A percentile compares a stretch with the other conserved stretches of the same genome.
These are phyloP conservation scores for Alcedo quadribrachys DNA, from an alignment of 2,797 vertebrate species.

Conservation along the genomic window DNA sequence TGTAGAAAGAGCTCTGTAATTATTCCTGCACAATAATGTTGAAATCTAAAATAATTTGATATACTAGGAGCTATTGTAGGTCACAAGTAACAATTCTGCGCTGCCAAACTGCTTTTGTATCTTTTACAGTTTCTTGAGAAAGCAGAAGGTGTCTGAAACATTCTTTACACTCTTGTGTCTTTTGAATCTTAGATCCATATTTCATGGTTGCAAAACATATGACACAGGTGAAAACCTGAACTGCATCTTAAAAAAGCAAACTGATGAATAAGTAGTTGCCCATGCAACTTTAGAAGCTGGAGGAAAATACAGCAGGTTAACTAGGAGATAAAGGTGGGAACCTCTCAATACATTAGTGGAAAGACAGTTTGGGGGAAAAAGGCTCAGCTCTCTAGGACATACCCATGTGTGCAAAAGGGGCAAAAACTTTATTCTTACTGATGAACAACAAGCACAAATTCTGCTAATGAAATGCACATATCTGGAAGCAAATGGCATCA, in stretches of 20 bases:
- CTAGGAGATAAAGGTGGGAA: neutral
- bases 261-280: neutral
- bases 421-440: neutral
- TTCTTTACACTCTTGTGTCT: neutral
- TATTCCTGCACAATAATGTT: neutral
- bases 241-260: conserved; percentile 12
- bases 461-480: rapidly evolving
- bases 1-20: neutral
- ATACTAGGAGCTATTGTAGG: neutral
- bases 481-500: neutral
- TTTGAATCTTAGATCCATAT: conserved; percentile 29
- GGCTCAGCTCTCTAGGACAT: neutral
- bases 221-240: neutral
- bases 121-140: neutral
- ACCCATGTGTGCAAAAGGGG: neutral
- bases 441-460: neutral
- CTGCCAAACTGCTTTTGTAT: neutral
- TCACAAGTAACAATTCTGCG: neutral
- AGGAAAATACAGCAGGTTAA: neutral
- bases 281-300: neutral
- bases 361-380: neutral
- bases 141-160: neutral
- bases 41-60: neutral
- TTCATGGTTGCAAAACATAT: conserved; percentile 12
- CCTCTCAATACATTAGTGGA: neutral